A percentile compares a stretch with the other conserved stretches of the same genome.
phyloP scores from a whole-genome alignment of 2,113 vertebrate species.

The Triplophysa siluroides region DNA sequence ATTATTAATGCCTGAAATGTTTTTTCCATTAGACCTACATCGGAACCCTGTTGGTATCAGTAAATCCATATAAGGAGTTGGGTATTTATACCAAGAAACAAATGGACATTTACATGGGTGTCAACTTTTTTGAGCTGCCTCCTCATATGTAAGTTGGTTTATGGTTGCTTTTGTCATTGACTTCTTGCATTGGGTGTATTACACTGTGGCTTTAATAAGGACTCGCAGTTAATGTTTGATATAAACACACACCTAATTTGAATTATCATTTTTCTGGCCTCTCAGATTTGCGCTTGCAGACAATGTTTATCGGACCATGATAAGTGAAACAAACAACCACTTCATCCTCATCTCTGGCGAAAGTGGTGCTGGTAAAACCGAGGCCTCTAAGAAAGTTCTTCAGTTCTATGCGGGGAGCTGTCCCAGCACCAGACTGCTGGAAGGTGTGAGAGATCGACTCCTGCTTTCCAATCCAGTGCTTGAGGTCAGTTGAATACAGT shows the following conservation, averaged over 20 bases:
- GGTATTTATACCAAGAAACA: slow-evolving; percentile 87
- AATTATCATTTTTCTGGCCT: neutral
- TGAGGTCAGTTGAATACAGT: slow-evolving; percentile 76
- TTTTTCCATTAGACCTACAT: slow-evolving; percentile 85
- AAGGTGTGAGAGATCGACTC: slow-evolving; percentile 85
- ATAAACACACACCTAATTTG: too few species aligned
- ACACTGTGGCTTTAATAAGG: too few species aligned
- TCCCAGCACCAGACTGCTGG: slow-evolving; percentile 84
- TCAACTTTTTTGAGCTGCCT: slow-evolving; percentile 95
- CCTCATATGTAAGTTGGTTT: slow-evolving; percentile 84
- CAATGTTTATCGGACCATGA: slow-evolving; percentile 93
- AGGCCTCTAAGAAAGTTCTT: slow-evolving; percentile 95
- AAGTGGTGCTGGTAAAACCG: slow-evolving; percentile 94
- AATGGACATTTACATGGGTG: slow-evolving; percentile 92
- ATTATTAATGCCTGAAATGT: neutral
- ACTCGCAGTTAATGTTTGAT: too few species aligned
- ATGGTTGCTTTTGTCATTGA: too few species aligned
- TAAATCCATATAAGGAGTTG: slow-evolving; percentile 95
- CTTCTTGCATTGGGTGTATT: too few species aligned
- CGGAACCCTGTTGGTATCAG: slow-evolving; percentile 92
- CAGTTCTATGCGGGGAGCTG: slow-evolving; percentile 93
- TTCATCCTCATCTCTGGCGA: slow-evolving; percentile 99
- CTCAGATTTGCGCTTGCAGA: slow-evolving; percentile 92
- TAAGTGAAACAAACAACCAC: slow-evolving; percentile 87
- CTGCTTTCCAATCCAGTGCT: slow-evolving; percentile 93